Evolutionary conservation across 2,888 invertebrate genomes (phyloP), one percentile per base, ranked within the genome.

Genomic region (Ichneumon xanthorius): DNA sequence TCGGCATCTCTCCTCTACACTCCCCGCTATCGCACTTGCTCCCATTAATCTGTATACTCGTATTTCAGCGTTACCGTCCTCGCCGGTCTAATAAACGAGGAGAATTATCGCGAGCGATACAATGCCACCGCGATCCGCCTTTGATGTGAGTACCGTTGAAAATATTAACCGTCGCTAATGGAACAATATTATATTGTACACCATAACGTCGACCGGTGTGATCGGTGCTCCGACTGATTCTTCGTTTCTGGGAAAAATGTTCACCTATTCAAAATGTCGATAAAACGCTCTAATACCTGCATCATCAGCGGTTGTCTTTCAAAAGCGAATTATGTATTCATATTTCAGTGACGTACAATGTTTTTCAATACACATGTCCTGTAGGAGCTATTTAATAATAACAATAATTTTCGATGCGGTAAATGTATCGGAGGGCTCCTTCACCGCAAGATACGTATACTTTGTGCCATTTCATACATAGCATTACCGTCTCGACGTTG

Each of bases 11-110:
- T 53, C 48, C 76, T 79, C 50, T 61, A 50, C 70, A 67, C 70
- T 83, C 75, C 58, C 82, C 81, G 77, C 78, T 81, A 53, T 82
- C 65, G 76, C 79, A 81, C 84, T 84, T 81, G 67, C 81, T 71
- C 55, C 70, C 78, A n/a, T 65, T 78, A 40, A 58, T 71, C 37
- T 48, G 30, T 63, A 63, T 63, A 50, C 72, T 73, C 63, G 53
- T 67, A 77, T 73, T 45, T 81, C 67, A 63, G 30, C 77, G 48
- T 77, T 37, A 65, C 72, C 50, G 45, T 73, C 88, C 88, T 85
- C 87, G 82, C 87, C 87, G 90, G 90, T 89, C 92, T 93, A 93
- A 94, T 94, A 94, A 48, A 93, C 92, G 92, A 93, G 94, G 94
- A 48, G 45, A 93, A 94, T 94, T 94, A 94, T 93, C 92, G 91